Evolutionary conservation across 2,888 invertebrate species (phyloP), one percentile per base, ranked within the genome.

Genomic region (Metalampra italica): DNA sequence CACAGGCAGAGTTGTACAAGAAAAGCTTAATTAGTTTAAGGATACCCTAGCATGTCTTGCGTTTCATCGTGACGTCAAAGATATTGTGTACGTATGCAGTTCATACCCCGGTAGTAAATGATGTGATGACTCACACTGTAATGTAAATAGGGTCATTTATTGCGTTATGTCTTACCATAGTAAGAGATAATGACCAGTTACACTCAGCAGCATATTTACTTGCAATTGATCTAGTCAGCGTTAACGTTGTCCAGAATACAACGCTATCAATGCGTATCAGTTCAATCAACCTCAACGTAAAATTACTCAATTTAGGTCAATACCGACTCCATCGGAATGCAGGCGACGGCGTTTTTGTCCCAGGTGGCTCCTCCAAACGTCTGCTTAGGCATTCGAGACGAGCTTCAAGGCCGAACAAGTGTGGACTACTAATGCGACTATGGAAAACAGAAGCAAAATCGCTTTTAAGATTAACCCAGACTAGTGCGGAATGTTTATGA

Each of bases 221-320:
- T 22, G n/a, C n/a, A n/a, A n/a, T n/a, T 22, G 2, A 22, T 22
- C 22, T 3, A 22, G 22, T 22, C 22, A 22, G 22, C n/a, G 22
- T 22, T 22, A 22, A 22, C 2, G 22, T 22, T 22, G 22, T 22
- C 22, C 22, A 22, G 22, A 22, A 5, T 22, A 5, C 2, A 22
- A 22, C 5, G 2, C 22, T 3, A 3, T 22, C 22, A 22, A 12
- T 13, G n/a, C 7, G 37, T 39, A 41, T 41, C 44, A 11, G 15
- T 37, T 29, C 42, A 42, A 47, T 42, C 46, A 47, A 42, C 34
- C 32, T 47, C 29, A 52, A 62, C 68, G 71, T 71, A 67, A 63
- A 69, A 62, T 84, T 84, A 71, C 82, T 71, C 73, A 78, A 83
- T 80, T 71, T 61, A 61, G 83, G 85, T 83, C 85, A 84, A 80